Evolutionary conservation across 1,140 invertebrate species (phyloP), one percentile per base, ranked within the genome.

Genomic region (Pygmarrhopalites habei): DNA sequence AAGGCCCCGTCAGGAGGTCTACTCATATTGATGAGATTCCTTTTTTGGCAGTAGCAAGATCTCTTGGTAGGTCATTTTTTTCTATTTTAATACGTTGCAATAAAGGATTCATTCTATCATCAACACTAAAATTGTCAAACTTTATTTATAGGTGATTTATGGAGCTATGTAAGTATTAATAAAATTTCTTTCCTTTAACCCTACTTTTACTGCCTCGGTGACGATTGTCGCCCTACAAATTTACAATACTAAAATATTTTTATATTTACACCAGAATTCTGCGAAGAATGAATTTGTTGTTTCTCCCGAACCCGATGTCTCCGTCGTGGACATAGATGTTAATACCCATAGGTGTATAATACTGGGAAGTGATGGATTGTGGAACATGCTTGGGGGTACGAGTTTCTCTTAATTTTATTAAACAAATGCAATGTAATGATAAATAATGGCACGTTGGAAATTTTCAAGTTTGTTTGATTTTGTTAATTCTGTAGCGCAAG

Each of bases 331-430:
- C 49, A 86, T 98, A 61, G 88, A 97, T 77, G 86, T 90, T 1
- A 81, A 80, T 19, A 76, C 77, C 69, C 86, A 83, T 74, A 85
- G 89, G 71, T 98, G 93, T 79, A 79, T 98, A 1, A 89, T 98
- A 60, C 88, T 98, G 71, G 95, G 90, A 60, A 95, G 92, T 1
- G 95, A 98, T 78, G 95, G 95, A 3, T 77, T 98, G 14, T 98
- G 92, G 90, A 98, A 98, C 76, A 93, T 98, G 84, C 76, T 98
- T 43, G 85, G 83, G n/a, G n/a, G n/a, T n/a, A n/a, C n/a, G n/a
- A n/a, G n/a, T n/a, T n/a, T n/a, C n/a, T n/a, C n/a, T n/a, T n/a
- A n/a, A n/a, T n/a, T n/a, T n/a, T n/a, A n/a, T n/a, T n/a, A n/a
- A n/a, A n/a, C n/a, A n/a, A n/a, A n/a, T n/a, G n/a, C n/a, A n/a